Evolutionary conservation across 2,797 vertebrate genomes (phyloP).

Genomic region (Diceros bicornis): DNA sequence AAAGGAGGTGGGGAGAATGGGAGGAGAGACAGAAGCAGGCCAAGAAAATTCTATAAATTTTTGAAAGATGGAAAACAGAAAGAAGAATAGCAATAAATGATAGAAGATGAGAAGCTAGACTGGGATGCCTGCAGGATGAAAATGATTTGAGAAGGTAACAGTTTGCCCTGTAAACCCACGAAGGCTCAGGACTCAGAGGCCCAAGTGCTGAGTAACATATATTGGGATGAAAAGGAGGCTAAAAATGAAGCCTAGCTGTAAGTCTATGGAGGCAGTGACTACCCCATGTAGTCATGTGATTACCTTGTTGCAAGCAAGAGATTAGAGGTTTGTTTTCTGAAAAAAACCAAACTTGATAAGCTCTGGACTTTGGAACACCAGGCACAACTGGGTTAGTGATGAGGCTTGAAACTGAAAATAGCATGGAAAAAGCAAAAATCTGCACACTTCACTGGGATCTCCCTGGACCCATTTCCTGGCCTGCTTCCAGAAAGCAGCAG

Average conservation of each 20-base stretch:
- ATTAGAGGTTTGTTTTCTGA: neutral
- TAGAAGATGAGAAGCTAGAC: neutral
- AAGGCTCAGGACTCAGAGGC: neutral
- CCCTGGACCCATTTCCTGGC: neutral
- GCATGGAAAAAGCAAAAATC: constrained; percentile 1
- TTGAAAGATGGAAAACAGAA: constrained; percentile 36
- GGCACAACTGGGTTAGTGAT: constrained; percentile 1
- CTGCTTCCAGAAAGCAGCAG: constrained; percentile 18
- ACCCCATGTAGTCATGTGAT: neutral
- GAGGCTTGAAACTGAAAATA: neutral
- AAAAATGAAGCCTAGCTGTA: neutral
- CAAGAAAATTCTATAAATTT: constrained; percentile 11
- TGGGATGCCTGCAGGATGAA: neutral
- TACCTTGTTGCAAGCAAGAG: constrained; percentile 7
- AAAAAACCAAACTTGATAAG: constrained; percentile 16
- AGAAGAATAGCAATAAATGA: neutral
- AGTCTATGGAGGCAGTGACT: neutral
- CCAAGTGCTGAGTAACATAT: neutral
- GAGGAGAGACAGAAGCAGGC: neutral
- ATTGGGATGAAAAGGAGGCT: neutral
- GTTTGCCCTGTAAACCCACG: neutral
- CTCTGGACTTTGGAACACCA: neutral
- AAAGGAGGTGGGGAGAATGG: neutral
- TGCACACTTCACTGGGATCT: constrained; percentile 4
- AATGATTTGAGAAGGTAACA: neutral